A percentile compares a stretch with the other conserved stretches of the same genome.
Conservation (phyloP, 2,888 invertebrate species). For the Tetanocera ferruginea region DNA sequence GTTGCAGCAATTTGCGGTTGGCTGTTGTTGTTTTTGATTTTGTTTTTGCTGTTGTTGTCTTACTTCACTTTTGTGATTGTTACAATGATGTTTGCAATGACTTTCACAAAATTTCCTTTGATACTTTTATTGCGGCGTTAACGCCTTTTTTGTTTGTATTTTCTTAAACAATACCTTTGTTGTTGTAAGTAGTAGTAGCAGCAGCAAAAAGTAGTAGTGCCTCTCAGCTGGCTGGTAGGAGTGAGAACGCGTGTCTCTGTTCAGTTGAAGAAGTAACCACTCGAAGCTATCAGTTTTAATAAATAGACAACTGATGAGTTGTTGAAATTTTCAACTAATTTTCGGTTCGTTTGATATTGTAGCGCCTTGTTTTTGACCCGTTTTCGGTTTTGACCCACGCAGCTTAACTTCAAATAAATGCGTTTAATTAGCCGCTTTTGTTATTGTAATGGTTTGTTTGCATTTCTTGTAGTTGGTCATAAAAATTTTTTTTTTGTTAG, state of each 20-base stretch:
- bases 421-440: constrained; percentile 63
- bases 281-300: constrained; percentile 45
- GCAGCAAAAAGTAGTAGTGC: background rate
- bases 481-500: constrained; percentile 6
- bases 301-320: constrained; percentile 62
- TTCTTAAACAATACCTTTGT: background rate
- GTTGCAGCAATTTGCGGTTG: constrained; percentile 30
- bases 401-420: constrained; percentile 53
- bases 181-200: background rate
- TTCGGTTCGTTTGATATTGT: background rate
- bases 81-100: constrained; percentile 35
- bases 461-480: constrained; percentile 9
- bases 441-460: constrained; percentile 50
- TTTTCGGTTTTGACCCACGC: background rate
- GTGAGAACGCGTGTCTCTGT: constrained; percentile 32
- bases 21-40: background rate
- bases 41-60: background rate
- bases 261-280: background rate
- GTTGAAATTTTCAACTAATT: constrained; percentile 58
- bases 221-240: constrained; percentile 31
- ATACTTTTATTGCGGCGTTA: constrained; percentile 18
- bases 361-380: background rate
- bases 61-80: background rate
- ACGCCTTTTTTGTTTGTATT: constrained; percentile 25
- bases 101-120: constrained; percentile 38